Evolutionary conservation across 2,113 vertebrate species (phyloP).

Genomic region (Spilogale gracilis): DNA sequence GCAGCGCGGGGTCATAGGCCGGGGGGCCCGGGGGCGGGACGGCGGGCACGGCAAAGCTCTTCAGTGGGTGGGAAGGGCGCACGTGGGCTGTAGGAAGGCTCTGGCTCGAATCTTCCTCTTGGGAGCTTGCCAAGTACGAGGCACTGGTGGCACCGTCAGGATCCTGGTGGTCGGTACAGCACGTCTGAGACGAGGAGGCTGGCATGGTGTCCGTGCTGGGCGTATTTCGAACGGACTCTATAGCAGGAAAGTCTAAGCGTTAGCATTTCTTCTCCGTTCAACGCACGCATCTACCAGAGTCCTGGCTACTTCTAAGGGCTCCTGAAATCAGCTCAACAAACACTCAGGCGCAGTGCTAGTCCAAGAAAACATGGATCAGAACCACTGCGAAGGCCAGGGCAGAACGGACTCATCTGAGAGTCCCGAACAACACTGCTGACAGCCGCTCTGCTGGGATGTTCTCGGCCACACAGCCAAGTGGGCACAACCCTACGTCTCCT

Average conservation of each 20-base stretch:
- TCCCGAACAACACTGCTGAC: background rate
- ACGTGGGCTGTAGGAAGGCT: slow-evolving; percentile 93
- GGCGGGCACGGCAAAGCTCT: slow-evolving; percentile 97
- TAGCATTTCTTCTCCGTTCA: slow-evolving; percentile 55
- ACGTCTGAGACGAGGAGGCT: slow-evolving; percentile 90
- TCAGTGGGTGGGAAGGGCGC: slow-evolving; percentile 95
- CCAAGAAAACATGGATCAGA: background rate
- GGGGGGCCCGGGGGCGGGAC: slow-evolving; percentile 88
- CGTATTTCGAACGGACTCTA: slow-evolving; percentile 96
- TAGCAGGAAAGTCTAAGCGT: slow-evolving; percentile 51
- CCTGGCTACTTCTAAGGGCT: background rate
- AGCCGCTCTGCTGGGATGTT: background rate
- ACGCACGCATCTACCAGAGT: background rate
- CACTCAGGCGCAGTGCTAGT: background rate
- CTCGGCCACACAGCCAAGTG: background rate
- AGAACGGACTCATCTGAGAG: background rate
- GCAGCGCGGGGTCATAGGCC: slow-evolving; percentile 92
- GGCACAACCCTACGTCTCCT: background rate
- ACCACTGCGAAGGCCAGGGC: background rate
- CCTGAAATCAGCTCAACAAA: background rate
- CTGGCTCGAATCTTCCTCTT: slow-evolving; percentile 95
- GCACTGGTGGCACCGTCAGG: slow-evolving; percentile 90
- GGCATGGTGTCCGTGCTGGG: slow-evolving; percentile 96
- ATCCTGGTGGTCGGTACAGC: slow-evolving; percentile 93
- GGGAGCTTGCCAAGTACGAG: slow-evolving; percentile 92